Evolutionary conservation across 2,797 vertebrate genomes (phyloP), one percentile per base, ranked within the genome.

Genomic region (Masticophis lateralis): DNA sequence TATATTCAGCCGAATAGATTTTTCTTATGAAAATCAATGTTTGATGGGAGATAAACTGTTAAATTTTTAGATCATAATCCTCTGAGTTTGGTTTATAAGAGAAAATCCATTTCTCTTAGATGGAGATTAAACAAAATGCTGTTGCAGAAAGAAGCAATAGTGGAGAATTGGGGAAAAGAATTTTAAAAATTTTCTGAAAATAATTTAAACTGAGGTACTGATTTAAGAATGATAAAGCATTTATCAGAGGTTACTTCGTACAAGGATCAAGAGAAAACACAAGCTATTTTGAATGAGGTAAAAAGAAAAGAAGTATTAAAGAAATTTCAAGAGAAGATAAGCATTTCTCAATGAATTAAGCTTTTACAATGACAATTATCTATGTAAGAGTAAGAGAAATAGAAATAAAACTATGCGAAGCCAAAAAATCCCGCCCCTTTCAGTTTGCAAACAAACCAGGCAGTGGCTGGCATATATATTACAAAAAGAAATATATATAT

Each of bases 41-140:
- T 37, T 74, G n/a, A 74, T 74, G 66, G 16, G 66, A n/a, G 6
- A 74, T 74, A n/a, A 66, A 66, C 12, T 66, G 4, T n/a, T n/a
- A 5, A 8, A 16, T 32, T 3, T 74, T 74, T 74, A 74, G 66
- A 74, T 74, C 66, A 37, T 37, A 74, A 37, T 74, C 66, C 66
- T 74, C 66, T 74, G 66, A 74, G 66, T 74, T 74, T 74, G n/a
- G 66, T 37, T 74, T 74, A 74, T 69, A 69, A 69, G 32, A 32
- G 6, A 74, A 74, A 74, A 63, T 28, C 61, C 27, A 63, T 12
- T 63, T 63, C 4, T 63, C 61, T 63, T 63, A 13, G 11, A 63
- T 28, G 61, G 27, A 63, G 61, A 12, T 28, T 13, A 63, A 60
- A 63, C 2, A 4, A 63, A 63, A 74, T 74, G 14, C n/a, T 74